Evolutionary conservation across 2,113 vertebrate genomes (phyloP), one percentile per base, ranked within the genome.

Genomic region (Condylura cristata): DNA sequence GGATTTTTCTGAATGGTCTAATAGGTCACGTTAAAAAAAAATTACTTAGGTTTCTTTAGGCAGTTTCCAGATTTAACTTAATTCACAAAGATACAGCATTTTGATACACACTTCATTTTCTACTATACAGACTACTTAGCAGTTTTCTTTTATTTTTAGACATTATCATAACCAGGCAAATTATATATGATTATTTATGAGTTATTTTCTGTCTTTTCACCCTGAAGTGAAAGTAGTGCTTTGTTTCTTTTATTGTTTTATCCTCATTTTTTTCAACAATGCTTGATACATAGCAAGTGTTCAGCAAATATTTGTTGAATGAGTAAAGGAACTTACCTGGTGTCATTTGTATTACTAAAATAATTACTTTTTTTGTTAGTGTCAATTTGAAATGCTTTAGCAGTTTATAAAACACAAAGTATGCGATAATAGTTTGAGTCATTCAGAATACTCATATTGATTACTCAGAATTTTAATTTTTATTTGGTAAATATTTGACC

Each of bases 401-500:
- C 44, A 83, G 48, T 94, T 86, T 95, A 82, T 79, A 82, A 82
- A 94, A 70, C 32, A 16, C 18, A 76, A 79, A 88, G 12, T 32
- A 32, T 58, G 5, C 44, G 48, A 26, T 37, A 74, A 63, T 60
- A 60, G 78, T 83, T 92, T 12, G 26, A 91, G 44, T 70, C 28
- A 75, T 74, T 81, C 65, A 90, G 92, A 86, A 81, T 92, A 68
- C 18, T 84, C 58, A 79, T 3, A 39, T 41, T 70, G 30, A 51
- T 72, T 68, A 44, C 10, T 74, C 81, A 90, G 30, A 37, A 48
- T 86, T 90, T 89, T 72, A n/a, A 71, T 71, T 78, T 63, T 91
- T 53, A 78, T 76, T 84, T 61, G 53, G 63, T 18, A 89, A 83
- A 66, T 78, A 24, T 16, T 41, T 90, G 56, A 44, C 18, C 10